Evolutionary conservation across 2,797 vertebrate genomes (phyloP), one percentile per base, ranked within the genome.

Genomic region (Lagodon rhomboides): DNA sequence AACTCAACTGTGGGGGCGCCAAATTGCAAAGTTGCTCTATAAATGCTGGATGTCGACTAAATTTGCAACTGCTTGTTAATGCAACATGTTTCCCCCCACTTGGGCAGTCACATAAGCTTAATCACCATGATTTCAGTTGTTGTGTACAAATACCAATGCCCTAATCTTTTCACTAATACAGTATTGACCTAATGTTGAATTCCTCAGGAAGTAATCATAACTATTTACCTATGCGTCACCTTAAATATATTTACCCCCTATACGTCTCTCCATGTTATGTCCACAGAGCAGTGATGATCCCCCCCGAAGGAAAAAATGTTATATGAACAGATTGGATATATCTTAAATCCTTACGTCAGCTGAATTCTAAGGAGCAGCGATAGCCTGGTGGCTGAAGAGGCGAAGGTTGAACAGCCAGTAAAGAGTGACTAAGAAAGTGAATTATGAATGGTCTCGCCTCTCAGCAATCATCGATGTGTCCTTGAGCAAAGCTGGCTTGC

Each of bases 401-500:
- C 38, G 54, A 22, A 66, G 79, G 43, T 86, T 30, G 55, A 17
- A 53, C 11, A 18, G 16, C 22, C 15, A 20, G 64, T 30, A 50
- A 49, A 77, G 75, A 55, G 34, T 41, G 18, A 16, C 6, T 25
- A 53, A 49, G 43, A 72, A 41, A 77, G 60, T 77, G 64, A 82
- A 75, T 56, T 43, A 63, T 50, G 22, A 71, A 75, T 38, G 22
- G 8, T 47, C 46, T 58, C 0, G n/a, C 27, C 60, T 75, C 65
- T 77, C 63, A 62, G 41, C 38, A 68, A 38, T 50, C 51, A 64
- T 55, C 6, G 8, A 16, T 18, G 27, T 65, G 79, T 79, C 73
- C 70, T 82, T 87, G 78, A 82, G 25, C 34, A 55, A 62, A 77
- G 22, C n/a, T 25, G 60, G 55, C 47, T 70, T 59, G 18, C 44